Percentiles rank a stretch among this genome's conserved stretches.
Conservation (phyloP, 2,888 invertebrate genomes). For the Pycnomerus fuliginosus region DNA sequence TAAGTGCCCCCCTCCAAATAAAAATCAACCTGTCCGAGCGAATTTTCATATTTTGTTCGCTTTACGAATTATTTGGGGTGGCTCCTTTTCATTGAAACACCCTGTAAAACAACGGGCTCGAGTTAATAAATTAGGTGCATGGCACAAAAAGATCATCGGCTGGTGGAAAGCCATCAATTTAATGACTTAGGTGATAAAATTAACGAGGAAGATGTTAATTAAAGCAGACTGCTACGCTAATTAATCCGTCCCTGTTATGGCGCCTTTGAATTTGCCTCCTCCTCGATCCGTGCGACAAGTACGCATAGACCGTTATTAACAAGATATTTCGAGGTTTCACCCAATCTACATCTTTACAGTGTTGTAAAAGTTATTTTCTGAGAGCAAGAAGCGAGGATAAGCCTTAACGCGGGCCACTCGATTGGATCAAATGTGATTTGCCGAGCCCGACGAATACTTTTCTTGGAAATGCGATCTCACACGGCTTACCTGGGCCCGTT, state of each 20-base stretch:
- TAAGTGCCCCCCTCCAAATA: too few relatives aligned
- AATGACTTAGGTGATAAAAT: constrained; percentile 10
- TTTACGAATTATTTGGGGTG: too few relatives aligned
- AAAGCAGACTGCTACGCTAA: constrained; percentile 8
- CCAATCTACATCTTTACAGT: constrained; percentile 14
- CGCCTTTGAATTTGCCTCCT: neutral
- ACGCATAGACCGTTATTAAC: neutral
- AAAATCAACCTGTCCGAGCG: too few relatives aligned
- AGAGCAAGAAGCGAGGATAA: constrained; percentile 7
- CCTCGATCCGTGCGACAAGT: neutral
- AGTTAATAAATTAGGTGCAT: constrained; percentile 8
- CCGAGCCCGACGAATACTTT: constrained; percentile 11
- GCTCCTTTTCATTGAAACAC: too few relatives aligned
- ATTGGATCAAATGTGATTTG: constrained; percentile 17
- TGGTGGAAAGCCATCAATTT: constrained; percentile 11
- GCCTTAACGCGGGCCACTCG: constrained; percentile 12
- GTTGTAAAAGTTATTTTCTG: constrained; percentile 13
- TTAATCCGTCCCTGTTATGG: constrained; percentile 4
- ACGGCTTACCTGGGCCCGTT: constrained; percentile 9
- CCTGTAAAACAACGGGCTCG: too few relatives aligned
- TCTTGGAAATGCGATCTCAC: constrained; percentile 10
- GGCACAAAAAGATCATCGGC: constrained; percentile 11
- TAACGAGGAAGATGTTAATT: constrained; percentile 12
- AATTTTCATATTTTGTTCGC: too few relatives aligned
- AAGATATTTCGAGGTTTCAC: constrained; percentile 8